Evolutionary conservation across 2,113 vertebrate genomes (phyloP).

Genomic region (Phyllostomus hastatus): DNA sequence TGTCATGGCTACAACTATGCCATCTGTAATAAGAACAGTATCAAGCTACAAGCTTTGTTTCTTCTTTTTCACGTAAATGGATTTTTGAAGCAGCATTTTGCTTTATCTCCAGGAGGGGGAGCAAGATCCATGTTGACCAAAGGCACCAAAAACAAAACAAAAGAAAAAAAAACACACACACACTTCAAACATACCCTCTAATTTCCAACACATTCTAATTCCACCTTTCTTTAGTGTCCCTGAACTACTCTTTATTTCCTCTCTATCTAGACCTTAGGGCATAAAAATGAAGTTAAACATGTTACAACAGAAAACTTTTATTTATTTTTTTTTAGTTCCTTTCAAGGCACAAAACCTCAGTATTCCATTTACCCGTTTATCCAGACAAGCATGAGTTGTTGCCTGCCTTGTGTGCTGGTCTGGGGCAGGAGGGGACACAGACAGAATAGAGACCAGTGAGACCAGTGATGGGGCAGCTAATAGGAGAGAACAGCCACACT

Average conservation of each 20-base stretch:
- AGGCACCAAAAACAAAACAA: background rate
- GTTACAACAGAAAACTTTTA: background rate
- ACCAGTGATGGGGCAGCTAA: background rate
- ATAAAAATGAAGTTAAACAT: background rate
- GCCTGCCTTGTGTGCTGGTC: background rate
- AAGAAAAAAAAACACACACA: background rate
- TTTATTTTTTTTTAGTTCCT: background rate
- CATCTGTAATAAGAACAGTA: background rate
- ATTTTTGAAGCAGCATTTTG: conserved; percentile 13
- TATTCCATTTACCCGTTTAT: background rate
- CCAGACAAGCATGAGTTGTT: background rate
- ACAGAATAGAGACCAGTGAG: background rate
- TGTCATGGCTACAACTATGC: background rate
- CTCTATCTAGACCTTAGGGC: background rate
- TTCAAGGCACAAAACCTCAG: background rate
- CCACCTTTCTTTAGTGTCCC: background rate
- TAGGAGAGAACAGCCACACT: background rate
- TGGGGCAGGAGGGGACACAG: background rate
- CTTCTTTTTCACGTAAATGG: background rate
- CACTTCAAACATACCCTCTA: background rate
- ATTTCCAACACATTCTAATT: conserved; percentile 10
- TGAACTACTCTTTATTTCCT: background rate
- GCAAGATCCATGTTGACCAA: conserved; percentile 58
- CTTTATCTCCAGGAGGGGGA: conserved; percentile 78
- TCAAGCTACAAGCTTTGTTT: background rate